Base-by-base conservation (phyloP, 2,888 invertebrate genomes). In the Leuctra nigra region DNA sequence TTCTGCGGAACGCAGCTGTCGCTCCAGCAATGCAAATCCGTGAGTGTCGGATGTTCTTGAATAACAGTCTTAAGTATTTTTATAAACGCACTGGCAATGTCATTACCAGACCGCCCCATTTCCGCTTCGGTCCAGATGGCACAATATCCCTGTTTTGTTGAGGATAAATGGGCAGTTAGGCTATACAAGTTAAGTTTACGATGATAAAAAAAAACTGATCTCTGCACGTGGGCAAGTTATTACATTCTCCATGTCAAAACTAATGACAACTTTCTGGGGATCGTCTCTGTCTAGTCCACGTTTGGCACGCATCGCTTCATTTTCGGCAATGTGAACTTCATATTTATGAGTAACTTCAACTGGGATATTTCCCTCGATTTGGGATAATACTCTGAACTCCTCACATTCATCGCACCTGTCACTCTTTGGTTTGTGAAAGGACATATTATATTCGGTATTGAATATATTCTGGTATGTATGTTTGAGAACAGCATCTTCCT, bases 131-230 rank as follows among this genome's bases (percentile, higher is more conserved):
- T 29, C 48, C 48, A 48, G 14, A 25, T n/a, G 4, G 29, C 14
- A 29, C 48, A 48, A 29, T 48, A 29, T 14, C n/a, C 48, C 4
- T 29, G n/a, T 18, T 48, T 48, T 7, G 29, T 29, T 11, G 29
- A 14, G 25, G 48, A 48, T 4, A 48, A 18, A 16, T 41, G 41
- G 2, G 18, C 41, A 18, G 18, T 41, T 20, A 41, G 14, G 20
- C 20, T 41, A 20, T 41, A 41, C 6, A 41, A 11, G 18, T 41
- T 41, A 1, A 48, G 18, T 16, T 48, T 48, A n/a, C 48, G 41
- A 56, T 62, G 57, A 55, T 60, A 60, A 25, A 60, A 59, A 36
- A 60, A 60, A 47, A 46, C 55, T 55, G 16, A 60, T 33, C 29
- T 60, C 57, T 20, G 57, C 52, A 22, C 54, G 14, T 3, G 58